Evolutionary conservation across 35 echinoderm and acorn worm species (phyloP).

Genomic region (Amphiura filiformis): DNA sequence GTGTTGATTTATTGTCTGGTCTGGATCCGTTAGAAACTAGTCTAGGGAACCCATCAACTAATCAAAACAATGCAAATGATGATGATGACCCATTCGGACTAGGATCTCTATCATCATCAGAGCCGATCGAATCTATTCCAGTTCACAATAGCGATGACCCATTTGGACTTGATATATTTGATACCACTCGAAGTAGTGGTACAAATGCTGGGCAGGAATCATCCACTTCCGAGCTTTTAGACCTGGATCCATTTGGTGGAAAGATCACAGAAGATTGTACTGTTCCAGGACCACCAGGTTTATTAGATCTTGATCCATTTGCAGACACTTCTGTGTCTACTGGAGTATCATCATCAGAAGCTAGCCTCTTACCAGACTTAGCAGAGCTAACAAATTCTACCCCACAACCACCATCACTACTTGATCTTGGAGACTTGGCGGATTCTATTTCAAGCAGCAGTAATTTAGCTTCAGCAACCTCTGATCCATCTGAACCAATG

Average conservation of each 20-base stretch:
- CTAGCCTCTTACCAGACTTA: not conserved
- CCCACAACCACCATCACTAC: not conserved
- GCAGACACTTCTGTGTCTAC: not conserved
- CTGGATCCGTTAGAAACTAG: not conserved
- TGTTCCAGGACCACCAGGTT: not conserved
- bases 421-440: slow-evolving; percentile 36
- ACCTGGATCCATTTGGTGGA: not conserved
- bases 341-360: not conserved
- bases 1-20: not conserved
- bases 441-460: not conserved
- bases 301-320: slow-evolving; percentile 15
- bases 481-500: not conserved
- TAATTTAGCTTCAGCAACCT: not conserved
- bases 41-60: not conserved
- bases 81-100: slow-evolving; percentile 13
- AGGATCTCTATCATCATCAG: not conserved
- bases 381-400: not conserved
- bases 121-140: not conserved
- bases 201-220: not conserved
- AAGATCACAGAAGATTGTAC: not conserved
- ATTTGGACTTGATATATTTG: not conserved
- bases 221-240: not conserved
- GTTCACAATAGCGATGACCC: not conserved
- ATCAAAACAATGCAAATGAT: slow-evolving; percentile 16
- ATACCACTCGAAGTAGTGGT: not conserved